phyloP scores from a whole-genome alignment of 2,113 vertebrate genomes.

The Lonchura striata region DNA sequence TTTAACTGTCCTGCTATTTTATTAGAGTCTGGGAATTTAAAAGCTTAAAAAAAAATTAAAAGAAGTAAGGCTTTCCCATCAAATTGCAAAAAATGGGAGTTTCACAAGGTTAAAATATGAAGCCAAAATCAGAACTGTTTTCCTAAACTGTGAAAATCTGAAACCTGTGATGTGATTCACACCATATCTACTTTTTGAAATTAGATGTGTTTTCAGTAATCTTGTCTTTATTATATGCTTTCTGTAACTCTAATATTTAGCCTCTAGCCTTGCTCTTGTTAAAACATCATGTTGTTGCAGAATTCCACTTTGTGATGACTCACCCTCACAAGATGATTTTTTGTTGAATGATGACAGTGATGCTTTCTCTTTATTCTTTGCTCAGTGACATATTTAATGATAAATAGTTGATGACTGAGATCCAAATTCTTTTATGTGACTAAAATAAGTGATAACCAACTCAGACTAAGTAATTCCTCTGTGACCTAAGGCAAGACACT shows the following conservation, averaged over 20 bases:
- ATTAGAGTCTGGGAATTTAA: not conserved
- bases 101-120: not conserved
- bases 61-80: not conserved
- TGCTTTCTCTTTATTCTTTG: not conserved
- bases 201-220: not conserved
- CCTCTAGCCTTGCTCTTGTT: not conserved
- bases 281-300: not conserved
- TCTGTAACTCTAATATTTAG: not conserved
- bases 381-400: not conserved
- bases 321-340: not conserved
- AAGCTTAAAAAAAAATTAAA: not conserved
- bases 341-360: not conserved
- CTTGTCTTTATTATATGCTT: not conserved
- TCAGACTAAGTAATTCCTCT: not conserved
- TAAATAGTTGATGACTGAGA: not conserved
- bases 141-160: not conserved
- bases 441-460: not conserved
- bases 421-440: not conserved
- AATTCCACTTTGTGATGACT: not conserved
- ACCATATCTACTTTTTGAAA: not conserved
- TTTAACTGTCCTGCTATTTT: not conserved
- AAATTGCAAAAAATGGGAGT: not conserved
- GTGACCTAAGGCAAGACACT: not conserved
- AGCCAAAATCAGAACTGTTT: not conserved
- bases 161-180: not conserved